Conservation (phyloP, 1,140 invertebrate genomes). For the Neodiprion lecontei region DNA sequence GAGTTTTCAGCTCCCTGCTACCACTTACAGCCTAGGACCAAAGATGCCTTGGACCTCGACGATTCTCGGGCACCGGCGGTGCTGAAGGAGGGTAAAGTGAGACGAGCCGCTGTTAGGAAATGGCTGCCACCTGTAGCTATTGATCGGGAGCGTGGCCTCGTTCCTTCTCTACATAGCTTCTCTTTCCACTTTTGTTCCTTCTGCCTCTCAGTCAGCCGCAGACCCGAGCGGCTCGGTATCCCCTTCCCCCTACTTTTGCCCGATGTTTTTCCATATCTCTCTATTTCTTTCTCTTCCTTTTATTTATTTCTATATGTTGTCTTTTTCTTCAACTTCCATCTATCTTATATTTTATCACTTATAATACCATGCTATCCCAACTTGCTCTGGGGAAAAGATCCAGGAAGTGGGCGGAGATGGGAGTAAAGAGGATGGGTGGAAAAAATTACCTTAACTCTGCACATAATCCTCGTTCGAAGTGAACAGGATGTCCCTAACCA, state of each 20-base stretch:
- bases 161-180: neutral
- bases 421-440: neutral
- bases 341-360: too few species aligned
- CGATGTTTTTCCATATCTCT: neutral
- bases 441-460: neutral
- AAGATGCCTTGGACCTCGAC: neutral
- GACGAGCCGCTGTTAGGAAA: constrained; percentile 50
- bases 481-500: neutral
- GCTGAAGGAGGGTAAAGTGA: neutral
- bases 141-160: constrained; percentile 51
- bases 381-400: too few species aligned
- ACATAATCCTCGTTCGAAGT: neutral
- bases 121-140: constrained; percentile 65
- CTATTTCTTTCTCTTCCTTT: neutral
- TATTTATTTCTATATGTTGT: neutral
- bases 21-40: neutral
- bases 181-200: neutral
- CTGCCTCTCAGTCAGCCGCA: neutral
- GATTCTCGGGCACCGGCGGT: too few species aligned
- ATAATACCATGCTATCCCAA: too few species aligned
- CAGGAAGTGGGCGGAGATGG: too few species aligned
- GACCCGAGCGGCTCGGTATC: too few species aligned
- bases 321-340: too few species aligned
- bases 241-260: neutral
- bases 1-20: neutral